Evolutionary conservation across 2,113 vertebrate genomes (phyloP).

Genomic region (Prunella fulvescens): DNA sequence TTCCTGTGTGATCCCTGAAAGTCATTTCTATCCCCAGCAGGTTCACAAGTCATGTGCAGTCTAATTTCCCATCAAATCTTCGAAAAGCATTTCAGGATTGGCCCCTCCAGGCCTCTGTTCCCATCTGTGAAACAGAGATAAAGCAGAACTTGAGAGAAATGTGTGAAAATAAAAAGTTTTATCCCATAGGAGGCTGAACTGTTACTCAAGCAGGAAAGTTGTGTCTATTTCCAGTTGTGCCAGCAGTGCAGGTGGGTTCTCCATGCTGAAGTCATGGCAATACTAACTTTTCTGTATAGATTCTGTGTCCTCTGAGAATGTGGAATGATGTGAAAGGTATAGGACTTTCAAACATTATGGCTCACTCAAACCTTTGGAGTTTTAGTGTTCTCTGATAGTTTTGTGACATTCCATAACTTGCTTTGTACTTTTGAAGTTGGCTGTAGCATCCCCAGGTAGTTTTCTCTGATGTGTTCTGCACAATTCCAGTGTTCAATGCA

Average conservation of each 20-base stretch:
- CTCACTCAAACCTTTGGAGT: background rate
- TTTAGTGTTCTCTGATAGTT: background rate
- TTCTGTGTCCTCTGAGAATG: background rate
- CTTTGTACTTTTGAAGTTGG: background rate
- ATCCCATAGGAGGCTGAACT: background rate
- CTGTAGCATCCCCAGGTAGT: background rate
- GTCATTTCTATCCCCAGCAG: background rate
- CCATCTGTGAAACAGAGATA: background rate
- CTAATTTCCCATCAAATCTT: background rate
- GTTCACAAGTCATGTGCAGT: background rate
- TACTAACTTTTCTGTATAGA: fast-evolving
- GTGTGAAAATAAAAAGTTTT: background rate
- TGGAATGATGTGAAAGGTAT: background rate
- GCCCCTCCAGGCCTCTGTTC: background rate
- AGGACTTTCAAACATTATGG: background rate
- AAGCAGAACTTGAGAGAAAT: background rate
- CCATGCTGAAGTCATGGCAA: background rate
- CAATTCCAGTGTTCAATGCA: fast-evolving
- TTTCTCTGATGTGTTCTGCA: background rate
- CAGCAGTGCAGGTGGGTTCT: background rate
- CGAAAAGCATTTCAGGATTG: background rate
- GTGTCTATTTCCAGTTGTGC: background rate
- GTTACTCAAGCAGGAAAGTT: fast-evolving
- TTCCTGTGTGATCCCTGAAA: background rate
- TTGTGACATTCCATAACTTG: background rate